Evolutionary conservation across 1,140 invertebrate genomes (phyloP), one percentile per base, ranked within the genome.

Genomic region (Meteorus sp.): DNA sequence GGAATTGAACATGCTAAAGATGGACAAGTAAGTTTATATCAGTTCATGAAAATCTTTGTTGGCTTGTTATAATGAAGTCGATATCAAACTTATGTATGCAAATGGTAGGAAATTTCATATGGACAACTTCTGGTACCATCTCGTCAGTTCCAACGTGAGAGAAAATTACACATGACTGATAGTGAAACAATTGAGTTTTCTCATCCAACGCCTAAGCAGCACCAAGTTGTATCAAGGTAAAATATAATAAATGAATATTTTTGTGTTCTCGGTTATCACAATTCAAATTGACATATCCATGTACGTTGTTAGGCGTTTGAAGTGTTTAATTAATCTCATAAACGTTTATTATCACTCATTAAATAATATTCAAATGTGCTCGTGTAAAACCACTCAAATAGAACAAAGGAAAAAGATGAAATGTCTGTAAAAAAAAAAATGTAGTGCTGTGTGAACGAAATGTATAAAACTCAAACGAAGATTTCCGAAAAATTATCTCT

Each of bases 1-100:
- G 92, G 92, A 35, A 84, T 94, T 56, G 89, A 93, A 71, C 85
- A 85, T 75, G 86, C 87, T 35, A 89, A 91, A 73, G 92, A 94
- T 77, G 93, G 92, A 59, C 90, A 90, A 80, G 87, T 88, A 79
- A 61, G 17, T 60, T 13, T 51, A 29, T 23, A 35, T 44, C 6
- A 15, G 8, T 48, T 52, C 51, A 29, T 33, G 7, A 5, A 59
- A 7, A 29, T 48, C 17, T 25, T 25, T 25, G 27, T 25, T 22
- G 11, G 23, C 3, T 25, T 8, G 13, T 19, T 11, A 19, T 19
- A 44, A 44, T 7, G 8, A 19, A 44, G 5, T 11, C 11, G 20
- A 11, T 29, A 11, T 11, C 27, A n/a, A 31, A 15, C 33, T 50
- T 31, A 19, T 44, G 48, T 63, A 15, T 51, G 23, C 17, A 17